Base-by-base conservation (phyloP, 2,888 invertebrate species). In the Caenorhabditis drosophilae region DNA sequence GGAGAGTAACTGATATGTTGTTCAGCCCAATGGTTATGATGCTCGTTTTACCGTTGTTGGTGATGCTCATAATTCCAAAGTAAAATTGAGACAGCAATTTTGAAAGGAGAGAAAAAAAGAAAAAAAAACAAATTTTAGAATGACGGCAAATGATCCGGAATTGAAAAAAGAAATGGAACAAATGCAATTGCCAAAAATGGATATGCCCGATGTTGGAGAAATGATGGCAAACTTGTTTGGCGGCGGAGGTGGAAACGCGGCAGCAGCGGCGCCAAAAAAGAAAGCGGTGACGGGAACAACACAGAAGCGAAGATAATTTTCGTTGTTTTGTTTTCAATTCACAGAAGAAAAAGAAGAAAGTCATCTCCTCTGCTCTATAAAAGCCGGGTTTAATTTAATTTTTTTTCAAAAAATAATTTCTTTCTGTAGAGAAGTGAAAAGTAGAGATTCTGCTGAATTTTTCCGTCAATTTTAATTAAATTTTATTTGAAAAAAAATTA, bases 1-100 rank as follows among this genome's bases (percentile, higher is more conserved):
- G 95, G 95, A 89, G 95, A 83, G 87, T 96, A 12, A 95, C 95
- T 0, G 97, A 98, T 86, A 92, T 97, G 85, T 85, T 98, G 31
- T 91, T 95, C 85, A 95, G 92, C 85, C 96, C 96, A 2, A 96
- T 96, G 95, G 92, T 88, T 1, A 60, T 82, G 27, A 77, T 82
- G 79, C 52, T 80, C 31, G 76, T 72, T 4, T 45, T 78, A 11
- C 81, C 81, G 6, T 69, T 75, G 4, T 54, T 71, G 22, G 66
- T 76, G 22, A 71, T 76, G 74, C 68, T 76, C 18, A 61, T 76
- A 34, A 58, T 76, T 40, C 76, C 76, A 44, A 76, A 76, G 76
- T 76, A 18, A n/a, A n/a, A n/a, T n/a, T n/a, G n/a, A 52, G 67
- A 36, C 38, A 6, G 7, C 31, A 31, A 31, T 9, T 12, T 48